Evolutionary conservation across 2,113 vertebrate genomes (phyloP), one percentile per base, ranked within the genome.

Genomic region (Centropristis striata): DNA sequence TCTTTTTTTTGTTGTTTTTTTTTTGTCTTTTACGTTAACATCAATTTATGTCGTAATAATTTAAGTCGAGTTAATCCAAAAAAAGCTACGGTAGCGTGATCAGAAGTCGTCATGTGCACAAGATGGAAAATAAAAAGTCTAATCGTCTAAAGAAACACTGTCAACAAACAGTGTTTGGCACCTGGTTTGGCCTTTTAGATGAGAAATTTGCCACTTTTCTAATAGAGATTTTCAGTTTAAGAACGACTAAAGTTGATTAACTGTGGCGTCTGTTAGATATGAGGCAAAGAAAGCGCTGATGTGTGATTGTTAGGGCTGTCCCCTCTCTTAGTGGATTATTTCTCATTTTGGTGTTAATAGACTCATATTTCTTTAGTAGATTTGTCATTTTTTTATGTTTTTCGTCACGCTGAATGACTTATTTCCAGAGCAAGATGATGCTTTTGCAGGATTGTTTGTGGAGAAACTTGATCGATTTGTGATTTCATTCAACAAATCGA

Each of bases 151-250:
- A 69, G 6, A 32, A 32, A 32, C 51, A 54, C 44, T 78, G 53
- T 44, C 11, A 66, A 79, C 27, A 57, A 54, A 68, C 65, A 55
- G 61, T 75, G 65, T 85, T 91, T 91, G 85, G 88, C 84, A 88
- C 85, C 69, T 76, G 27, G 46, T 80, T 84, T 74, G 68, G 59
- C 59, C 13, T 71, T 77, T 79, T 72, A 20, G 44, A 74, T 61
- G 25, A 72, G 42, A 77, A 42, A 77, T 46, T 80, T 81, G 63
- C n/a, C 14, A 64, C 25, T 57, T 55, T 58, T 75, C 18, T 39
- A 25, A 63, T 25, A 11, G 8, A 2, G 13, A 63, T 41, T 54
- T 53, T 16, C 21, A 20, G 59, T 63, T 53, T 72, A 27, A 54
- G n/a, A 71, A 44, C 32, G 12, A 7, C 12, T 70, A 14, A n/a